Conservation (phyloP, 2,797 vertebrate genomes). For the Apodemus agrarius region DNA sequence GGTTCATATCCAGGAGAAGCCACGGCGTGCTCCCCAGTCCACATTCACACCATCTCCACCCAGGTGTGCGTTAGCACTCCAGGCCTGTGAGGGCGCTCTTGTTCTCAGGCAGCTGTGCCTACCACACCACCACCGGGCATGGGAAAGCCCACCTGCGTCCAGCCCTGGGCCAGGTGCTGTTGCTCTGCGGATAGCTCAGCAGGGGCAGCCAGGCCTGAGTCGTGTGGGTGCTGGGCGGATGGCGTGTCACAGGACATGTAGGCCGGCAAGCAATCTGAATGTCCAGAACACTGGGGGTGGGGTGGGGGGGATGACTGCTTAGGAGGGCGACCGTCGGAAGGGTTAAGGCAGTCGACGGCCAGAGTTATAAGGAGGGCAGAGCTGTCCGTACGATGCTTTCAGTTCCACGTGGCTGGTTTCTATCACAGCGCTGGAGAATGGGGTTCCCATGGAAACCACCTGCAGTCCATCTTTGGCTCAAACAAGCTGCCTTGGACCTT, state of each 20-base stretch:
- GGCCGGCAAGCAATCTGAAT: neutral
- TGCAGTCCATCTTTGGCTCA: constrained; percentile 90
- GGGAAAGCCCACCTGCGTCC: neutral
- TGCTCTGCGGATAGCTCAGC: neutral
- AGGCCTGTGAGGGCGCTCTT: neutral
- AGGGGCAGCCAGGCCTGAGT: neutral
- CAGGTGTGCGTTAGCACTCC: neutral
- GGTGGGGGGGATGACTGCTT: neutral
- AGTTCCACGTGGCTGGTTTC: neutral
- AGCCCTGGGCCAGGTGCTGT: neutral
- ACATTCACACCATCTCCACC: too few relatives aligned
- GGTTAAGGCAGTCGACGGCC: neutral
- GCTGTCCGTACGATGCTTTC: neutral
- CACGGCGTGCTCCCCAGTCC: accelerated
- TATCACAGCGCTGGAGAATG: constrained; percentile 84
- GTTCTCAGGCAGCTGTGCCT: neutral
- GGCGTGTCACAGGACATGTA: neutral
- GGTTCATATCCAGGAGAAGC: neutral
- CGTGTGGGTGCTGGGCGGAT: too few relatives aligned
- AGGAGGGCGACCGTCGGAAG: neutral
- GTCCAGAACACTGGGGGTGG: neutral
- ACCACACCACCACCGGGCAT: too few relatives aligned
- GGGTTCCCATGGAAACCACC: constrained; percentile 89
- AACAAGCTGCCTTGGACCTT: constrained; percentile 89
- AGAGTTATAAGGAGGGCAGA: neutral